Evolutionary conservation across 2,888 invertebrate species (phyloP).

Genomic region (Acrobasis consociella): DNA sequence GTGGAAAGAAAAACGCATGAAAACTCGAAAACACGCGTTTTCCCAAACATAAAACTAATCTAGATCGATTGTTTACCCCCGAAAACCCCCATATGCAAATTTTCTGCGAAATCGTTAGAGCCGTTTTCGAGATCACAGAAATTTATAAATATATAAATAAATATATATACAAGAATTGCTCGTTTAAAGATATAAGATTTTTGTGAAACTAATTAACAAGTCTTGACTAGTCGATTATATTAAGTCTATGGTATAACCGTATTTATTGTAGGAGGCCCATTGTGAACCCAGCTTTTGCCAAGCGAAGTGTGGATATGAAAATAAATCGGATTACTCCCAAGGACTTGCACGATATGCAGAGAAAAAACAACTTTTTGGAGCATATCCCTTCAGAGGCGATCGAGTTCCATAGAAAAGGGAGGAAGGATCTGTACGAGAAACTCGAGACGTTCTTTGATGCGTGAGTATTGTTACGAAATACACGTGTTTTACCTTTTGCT

Average conservation of each 20-base stretch:
- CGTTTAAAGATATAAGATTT: too few species aligned
- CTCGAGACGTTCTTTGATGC: conserved; percentile 84
- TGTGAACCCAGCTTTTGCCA: conserved; percentile 75
- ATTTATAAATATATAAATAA: too few species aligned
- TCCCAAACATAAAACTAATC: too few species aligned
- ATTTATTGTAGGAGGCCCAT: conserved; percentile 57
- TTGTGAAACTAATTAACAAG: too few species aligned
- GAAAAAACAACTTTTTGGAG: conserved; percentile 47
- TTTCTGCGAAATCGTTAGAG: too few species aligned
- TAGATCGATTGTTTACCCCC: too few species aligned
- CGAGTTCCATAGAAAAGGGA: conserved; percentile 83
- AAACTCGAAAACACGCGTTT: too few species aligned
- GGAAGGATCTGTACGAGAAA: conserved; percentile 84
- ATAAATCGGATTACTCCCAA: conserved; percentile 41
- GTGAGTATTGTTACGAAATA: conserved; percentile 73
- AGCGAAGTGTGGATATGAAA: conserved; percentile 59
- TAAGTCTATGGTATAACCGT: background rate
- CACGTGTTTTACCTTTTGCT: background rate
- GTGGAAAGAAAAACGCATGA: too few species aligned
- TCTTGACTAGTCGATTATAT: background rate
- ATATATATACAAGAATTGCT: too few species aligned
- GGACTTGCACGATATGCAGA: conserved; percentile 62
- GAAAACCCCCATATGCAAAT: too few species aligned
- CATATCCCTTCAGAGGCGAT: conserved; percentile 55
- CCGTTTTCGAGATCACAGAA: too few species aligned